Conservation (phyloP, 2,113 vertebrate species). For the Ageneiosus marmoratus region DNA sequence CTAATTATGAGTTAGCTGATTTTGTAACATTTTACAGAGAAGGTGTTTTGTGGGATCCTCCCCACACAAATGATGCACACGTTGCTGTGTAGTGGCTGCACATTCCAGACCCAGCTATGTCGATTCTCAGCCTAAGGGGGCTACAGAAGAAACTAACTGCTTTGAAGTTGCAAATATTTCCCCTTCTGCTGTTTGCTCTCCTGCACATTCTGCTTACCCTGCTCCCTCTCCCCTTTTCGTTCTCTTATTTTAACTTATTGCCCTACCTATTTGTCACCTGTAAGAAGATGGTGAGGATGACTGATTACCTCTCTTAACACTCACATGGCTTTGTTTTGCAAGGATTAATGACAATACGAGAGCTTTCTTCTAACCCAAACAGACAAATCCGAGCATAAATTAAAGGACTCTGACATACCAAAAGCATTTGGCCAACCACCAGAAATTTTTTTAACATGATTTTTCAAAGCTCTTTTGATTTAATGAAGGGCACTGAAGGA, state of each 20-base stretch:
- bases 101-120: slow-evolving; percentile 70
- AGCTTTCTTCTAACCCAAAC: slow-evolving; percentile 63
- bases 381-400: slow-evolving; percentile 71
- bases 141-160: slow-evolving; percentile 54
- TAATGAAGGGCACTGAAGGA: slow-evolving; percentile 19
- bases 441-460: slow-evolving; percentile 49
- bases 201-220: slow-evolving; percentile 6
- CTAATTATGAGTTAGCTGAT: slow-evolving; percentile 8
- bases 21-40: slow-evolving; percentile 23
- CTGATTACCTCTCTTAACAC: slow-evolving; percentile 61
- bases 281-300: slow-evolving; percentile 64
- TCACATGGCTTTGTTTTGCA: slow-evolving; percentile 51
- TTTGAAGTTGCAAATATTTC: slow-evolving; percentile 60
- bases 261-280: slow-evolving; percentile 63
- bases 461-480: slow-evolving; percentile 59
- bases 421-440: slow-evolving; percentile 66
- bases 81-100: slow-evolving; percentile 60
- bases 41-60: slow-evolving; percentile 55
- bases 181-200: slow-evolving; percentile 26
- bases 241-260: slow-evolving; percentile 64
- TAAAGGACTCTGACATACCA: slow-evolving; percentile 66
- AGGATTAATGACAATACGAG: slow-evolving; percentile 55
- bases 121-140: slow-evolving; percentile 68
- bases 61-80: slow-evolving; percentile 39
- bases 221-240: slow-evolving; percentile 50